These are phyloP conservation scores for Cyanoramphus novaezelandiae DNA, from an alignment of 2,113 vertebrate genomes.

Conservation along the genomic window DNA sequence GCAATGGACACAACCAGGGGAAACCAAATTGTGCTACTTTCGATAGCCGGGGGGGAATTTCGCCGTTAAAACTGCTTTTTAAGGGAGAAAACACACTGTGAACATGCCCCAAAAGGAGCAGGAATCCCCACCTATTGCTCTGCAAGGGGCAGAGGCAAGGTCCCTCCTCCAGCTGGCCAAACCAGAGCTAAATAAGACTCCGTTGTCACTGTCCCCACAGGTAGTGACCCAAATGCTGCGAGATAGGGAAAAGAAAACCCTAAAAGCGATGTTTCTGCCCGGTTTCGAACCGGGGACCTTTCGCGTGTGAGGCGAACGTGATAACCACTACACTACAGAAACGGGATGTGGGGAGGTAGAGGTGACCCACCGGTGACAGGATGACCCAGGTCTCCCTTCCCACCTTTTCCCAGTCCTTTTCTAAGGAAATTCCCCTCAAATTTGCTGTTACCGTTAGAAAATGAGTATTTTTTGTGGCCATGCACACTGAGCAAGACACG, in stretches of 20 bases:
- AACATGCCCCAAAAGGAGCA: no score
- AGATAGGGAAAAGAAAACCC: accelerated
- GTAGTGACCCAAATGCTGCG: no score
- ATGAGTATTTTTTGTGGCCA: accelerated
- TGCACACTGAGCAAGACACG: accelerated
- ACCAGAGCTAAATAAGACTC: no score
- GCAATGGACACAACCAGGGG: background rate
- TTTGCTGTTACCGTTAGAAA: accelerated
- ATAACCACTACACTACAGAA: conserved; percentile 65
- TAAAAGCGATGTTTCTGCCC: background rate
- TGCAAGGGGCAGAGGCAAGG: background rate
- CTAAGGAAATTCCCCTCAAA: accelerated
- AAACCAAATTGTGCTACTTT: background rate
- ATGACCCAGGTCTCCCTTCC: no score
- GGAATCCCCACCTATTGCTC: accelerated
- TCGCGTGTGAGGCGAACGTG: conserved; percentile 65
- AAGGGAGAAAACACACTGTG: background rate
- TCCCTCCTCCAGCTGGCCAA: background rate
- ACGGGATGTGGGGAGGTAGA: accelerated
- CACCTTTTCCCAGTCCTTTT: background rate
- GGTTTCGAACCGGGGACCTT: conserved; percentile 64
- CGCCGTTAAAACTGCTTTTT: accelerated
- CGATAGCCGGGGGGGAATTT: background rate
- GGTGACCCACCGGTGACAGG: background rate
- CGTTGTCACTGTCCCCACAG: accelerated